Conservation (phyloP, 2,888 invertebrate species). For the Xestia ashworthii region DNA sequence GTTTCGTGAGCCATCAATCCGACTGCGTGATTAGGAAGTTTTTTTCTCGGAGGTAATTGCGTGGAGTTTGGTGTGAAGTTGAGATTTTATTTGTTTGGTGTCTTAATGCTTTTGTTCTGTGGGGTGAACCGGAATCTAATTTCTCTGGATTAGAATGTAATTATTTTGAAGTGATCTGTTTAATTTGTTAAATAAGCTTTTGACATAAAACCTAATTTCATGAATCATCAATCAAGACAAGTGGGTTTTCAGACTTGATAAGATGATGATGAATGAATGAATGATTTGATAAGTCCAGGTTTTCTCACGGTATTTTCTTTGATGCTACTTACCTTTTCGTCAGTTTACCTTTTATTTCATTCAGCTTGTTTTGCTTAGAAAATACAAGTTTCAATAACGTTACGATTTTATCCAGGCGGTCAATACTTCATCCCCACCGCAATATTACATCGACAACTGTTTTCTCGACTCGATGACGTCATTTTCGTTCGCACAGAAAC, state of each 20-base stretch:
- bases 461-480: conserved; percentile 46
- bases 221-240: background rate
- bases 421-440: background rate
- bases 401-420: background rate
- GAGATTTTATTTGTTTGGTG: conserved; percentile 48
- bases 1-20: conserved; percentile 69
- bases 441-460: conserved; percentile 19
- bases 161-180: background rate
- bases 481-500: conserved; percentile 55
- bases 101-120: conserved; percentile 30
- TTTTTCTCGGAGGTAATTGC: conserved; percentile 55
- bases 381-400: background rate
- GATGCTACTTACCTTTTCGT: background rate
- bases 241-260: background rate
- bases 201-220: background rate
- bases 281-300: background rate
- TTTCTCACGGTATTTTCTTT: background rate
- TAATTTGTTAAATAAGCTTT: background rate
- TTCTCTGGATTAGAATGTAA: conserved; percentile 24
- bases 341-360: background rate
- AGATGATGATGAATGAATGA: too few species aligned
- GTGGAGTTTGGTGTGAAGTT: conserved; percentile 56
- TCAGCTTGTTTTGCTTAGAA: background rate
- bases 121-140: conserved; percentile 4
- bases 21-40: conserved; percentile 68